Evolutionary conservation across 1,140 invertebrate species (phyloP).

Genomic region (Tetragnatha versicolor): DNA sequence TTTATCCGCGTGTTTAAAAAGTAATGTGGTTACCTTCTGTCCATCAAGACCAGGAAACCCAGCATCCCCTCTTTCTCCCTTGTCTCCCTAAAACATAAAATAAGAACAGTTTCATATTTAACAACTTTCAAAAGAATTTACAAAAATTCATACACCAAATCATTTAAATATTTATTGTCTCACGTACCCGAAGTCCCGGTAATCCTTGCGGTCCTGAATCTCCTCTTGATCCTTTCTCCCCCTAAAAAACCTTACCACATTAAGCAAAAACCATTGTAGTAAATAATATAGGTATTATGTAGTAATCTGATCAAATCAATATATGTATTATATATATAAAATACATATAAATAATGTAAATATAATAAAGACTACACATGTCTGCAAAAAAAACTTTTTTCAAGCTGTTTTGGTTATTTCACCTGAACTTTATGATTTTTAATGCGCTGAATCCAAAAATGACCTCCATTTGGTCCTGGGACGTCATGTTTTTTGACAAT

Average conservation of each 20-base stretch:
- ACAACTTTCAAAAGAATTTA: neutral
- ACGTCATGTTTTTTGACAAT: no score
- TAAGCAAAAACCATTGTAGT: neutral
- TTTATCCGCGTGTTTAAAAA: no score
- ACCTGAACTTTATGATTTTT: no score
- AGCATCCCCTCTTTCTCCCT: slow-evolving; percentile 65
- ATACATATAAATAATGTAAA: no score
- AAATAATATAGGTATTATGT: neutral
- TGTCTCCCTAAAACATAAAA: slow-evolving; percentile 37
- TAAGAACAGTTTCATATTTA: no score
- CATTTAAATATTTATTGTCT: slow-evolving; percentile 1
- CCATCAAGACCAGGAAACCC: slow-evolving; percentile 70
- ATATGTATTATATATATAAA: no score
- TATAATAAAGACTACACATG: neutral
- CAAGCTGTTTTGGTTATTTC: no score
- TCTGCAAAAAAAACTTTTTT: no score
- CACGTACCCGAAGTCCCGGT: slow-evolving; percentile 20
- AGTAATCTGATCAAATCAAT: no score
- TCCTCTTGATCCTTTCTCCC: slow-evolving; percentile 48
- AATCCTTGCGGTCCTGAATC: slow-evolving; percentile 32
- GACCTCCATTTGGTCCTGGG: no score
- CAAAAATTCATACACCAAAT: slow-evolving; percentile 1
- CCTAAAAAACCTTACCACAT: slow-evolving; percentile 4
- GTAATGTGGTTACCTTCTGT: slow-evolving; percentile 62
- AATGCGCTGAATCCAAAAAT: no score